These are phyloP conservation scores for Augochlora pura DNA, from an alignment of 1,140 invertebrate species.

Conservation along the genomic window DNA sequence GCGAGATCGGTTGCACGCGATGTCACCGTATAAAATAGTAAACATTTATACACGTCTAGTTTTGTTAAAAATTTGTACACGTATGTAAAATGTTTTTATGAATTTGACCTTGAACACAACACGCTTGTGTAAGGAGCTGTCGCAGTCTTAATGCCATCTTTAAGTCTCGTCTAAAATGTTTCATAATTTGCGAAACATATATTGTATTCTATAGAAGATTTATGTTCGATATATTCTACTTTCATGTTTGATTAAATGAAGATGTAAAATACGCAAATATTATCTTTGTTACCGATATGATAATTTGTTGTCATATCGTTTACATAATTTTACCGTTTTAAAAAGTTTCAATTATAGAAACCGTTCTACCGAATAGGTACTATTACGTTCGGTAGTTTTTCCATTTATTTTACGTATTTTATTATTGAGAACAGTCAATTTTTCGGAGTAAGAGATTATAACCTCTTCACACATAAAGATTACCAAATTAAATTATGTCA, in stretches of 20 bases:
- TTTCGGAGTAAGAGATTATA: neutral
- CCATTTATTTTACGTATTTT: neutral
- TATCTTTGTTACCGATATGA: neutral
- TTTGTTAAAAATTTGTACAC: neutral
- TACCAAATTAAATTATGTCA: neutral
- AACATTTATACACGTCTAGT: neutral
- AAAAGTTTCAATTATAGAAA: neutral
- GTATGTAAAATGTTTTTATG: neutral
- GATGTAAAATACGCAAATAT: neutral
- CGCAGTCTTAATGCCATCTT: neutral
- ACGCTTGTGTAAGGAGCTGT: neutral
- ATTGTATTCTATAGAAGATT: neutral
- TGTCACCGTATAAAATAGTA: neutral
- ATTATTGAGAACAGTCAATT: neutral
- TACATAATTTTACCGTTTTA: neutral
- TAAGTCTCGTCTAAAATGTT: neutral
- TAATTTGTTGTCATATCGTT: neutral
- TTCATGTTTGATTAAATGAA: neutral
- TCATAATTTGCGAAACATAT: neutral
- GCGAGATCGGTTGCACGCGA: neutral
- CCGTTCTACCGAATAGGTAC: neutral
- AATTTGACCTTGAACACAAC: conserved; percentile 24
- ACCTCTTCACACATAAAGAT: neutral
- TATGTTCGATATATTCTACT: neutral
- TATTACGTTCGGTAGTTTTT: neutral